Evolutionary conservation across 2,888 invertebrate species (phyloP).

Genomic region (Melinaea marsaeus): DNA sequence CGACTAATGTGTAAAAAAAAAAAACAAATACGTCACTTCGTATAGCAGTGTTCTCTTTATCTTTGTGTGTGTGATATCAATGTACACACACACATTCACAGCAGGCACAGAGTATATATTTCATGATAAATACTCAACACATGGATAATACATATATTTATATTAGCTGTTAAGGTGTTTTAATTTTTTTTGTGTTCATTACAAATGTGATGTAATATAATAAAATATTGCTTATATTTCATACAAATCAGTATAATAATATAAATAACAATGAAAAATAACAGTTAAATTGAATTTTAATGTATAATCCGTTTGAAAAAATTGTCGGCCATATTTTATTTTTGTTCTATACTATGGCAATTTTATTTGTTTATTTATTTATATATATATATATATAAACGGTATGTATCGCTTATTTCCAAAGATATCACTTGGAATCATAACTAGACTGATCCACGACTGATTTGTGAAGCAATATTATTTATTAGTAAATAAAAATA

Average conservation of each 20-base stretch:
- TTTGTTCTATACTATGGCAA: neutral
- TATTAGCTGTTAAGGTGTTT: conserved; percentile 40
- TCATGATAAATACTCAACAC: conserved; percentile 23
- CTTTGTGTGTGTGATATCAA: no score
- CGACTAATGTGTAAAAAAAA: conserved; percentile 15
- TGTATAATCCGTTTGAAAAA: neutral
- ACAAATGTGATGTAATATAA: conserved; percentile 7
- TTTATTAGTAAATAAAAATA: conserved; percentile 61
- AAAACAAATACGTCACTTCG: no score
- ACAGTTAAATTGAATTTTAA: neutral
- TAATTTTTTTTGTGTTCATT: conserved; percentile 42
- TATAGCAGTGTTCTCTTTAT: no score
- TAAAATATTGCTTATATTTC: no score
- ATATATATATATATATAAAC: neutral
- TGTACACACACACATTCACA: neutral
- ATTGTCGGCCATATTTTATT: neutral
- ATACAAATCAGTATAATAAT: neutral
- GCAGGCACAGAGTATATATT: conserved; percentile 34
- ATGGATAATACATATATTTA: conserved; percentile 37
- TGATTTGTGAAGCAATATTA: conserved; percentile 75
- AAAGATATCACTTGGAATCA: conserved; percentile 23
- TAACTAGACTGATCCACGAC: conserved; percentile 71
- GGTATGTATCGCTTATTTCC: conserved; percentile 8
- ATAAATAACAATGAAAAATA: neutral
- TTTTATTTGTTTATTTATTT: conserved; percentile 4